phyloP scores from a whole-genome alignment of 2,888 invertebrate species.

The Torymus tubicola region DNA sequence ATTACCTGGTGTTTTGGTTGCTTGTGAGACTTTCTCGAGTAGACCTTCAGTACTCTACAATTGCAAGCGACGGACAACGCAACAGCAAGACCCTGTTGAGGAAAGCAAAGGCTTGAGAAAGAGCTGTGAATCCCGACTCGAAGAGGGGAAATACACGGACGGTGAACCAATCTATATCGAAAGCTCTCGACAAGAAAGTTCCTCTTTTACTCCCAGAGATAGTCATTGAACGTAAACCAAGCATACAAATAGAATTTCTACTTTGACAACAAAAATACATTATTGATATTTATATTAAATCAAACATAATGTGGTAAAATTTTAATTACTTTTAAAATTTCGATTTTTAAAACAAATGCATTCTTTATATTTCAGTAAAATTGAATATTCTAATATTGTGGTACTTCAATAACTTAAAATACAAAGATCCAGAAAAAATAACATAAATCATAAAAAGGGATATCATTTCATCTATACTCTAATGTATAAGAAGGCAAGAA shows the following conservation, averaged over 20 bases:
- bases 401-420: too few species aligned
- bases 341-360: too few species aligned
- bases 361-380: not conserved
- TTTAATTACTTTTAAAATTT: too few species aligned
- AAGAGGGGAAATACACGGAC: not conserved
- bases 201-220: not conserved
- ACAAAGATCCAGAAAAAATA: not conserved
- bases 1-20: slow-evolving; percentile 73
- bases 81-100: slow-evolving; percentile 80
- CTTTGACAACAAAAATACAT: not conserved
- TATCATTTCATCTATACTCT: too few species aligned
- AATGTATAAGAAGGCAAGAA: too few species aligned
- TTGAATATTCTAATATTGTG: not conserved
- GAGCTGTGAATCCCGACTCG: not conserved
- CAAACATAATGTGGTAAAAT: not conserved
- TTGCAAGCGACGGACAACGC: slow-evolving; percentile 82
- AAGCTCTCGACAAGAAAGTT: slow-evolving; percentile 5
- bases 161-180: slow-evolving; percentile 28
- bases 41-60: slow-evolving; percentile 76
- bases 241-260: slow-evolving; percentile 10
- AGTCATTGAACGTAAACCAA: slow-evolving; percentile 11
- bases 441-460: not conserved
- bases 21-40: slow-evolving; percentile 72
- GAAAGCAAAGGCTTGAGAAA: slow-evolving; percentile 32
- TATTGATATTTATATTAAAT: not conserved